Evolutionary conservation across 2,888 invertebrate species (phyloP).

Genomic region (Parnassius glacialis): DNA sequence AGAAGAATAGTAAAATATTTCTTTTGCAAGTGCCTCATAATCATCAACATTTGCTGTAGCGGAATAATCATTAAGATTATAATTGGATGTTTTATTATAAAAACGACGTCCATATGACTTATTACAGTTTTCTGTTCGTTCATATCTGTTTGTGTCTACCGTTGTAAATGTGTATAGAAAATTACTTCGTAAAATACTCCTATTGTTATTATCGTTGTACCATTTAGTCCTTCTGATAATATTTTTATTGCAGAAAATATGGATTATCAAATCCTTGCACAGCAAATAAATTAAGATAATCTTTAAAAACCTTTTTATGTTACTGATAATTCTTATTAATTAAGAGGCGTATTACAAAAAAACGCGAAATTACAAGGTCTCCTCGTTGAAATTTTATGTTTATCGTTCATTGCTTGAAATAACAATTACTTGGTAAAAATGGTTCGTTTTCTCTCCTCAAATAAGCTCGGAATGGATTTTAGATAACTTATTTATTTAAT

Average conservation of each 20-base stretch:
- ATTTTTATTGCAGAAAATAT: background rate
- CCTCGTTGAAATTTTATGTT: too few species aligned
- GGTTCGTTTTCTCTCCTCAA: too few species aligned
- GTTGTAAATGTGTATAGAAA: background rate
- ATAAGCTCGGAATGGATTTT: too few species aligned
- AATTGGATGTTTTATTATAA: slow-evolving; percentile 6
- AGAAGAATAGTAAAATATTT: slow-evolving; percentile 2
- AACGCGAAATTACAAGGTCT: too few species aligned
- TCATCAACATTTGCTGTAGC: slow-evolving; percentile 8
- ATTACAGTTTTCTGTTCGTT: background rate
- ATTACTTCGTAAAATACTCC: slow-evolving; percentile 4
- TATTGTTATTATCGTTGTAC: background rate
- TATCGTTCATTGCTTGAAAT: too few species aligned
- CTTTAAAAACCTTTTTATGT: slow-evolving; percentile 27
- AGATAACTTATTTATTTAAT: too few species aligned
- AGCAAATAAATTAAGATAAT: slow-evolving; percentile 23
- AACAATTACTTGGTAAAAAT: too few species aligned
- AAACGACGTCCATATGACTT: background rate
- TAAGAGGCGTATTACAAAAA: slow-evolving; percentile 26
- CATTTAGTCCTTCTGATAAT: background rate
- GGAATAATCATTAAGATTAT: slow-evolving; percentile 1
- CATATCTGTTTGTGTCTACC: background rate
- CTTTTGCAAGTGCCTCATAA: slow-evolving; percentile 6
- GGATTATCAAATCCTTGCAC: background rate
- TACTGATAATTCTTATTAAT: too few species aligned